A percentile compares a stretch with the other conserved stretches of the same genome.
Evolutionary conservation across 2,113 vertebrate genomes (phyloP).

Genomic region (Amia ocellicauda): DNA sequence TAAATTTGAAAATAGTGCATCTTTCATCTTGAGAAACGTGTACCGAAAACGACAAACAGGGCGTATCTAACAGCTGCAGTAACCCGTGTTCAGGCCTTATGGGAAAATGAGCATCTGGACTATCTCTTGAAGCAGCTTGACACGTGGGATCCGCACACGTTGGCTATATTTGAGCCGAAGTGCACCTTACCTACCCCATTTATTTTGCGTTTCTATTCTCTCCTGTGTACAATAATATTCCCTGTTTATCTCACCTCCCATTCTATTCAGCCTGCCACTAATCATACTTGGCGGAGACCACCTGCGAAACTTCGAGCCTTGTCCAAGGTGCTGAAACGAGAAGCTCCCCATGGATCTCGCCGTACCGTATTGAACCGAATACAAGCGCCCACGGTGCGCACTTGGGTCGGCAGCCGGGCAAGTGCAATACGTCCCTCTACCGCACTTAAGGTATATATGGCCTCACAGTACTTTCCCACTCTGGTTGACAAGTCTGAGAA

Average conservation of each 20-base stretch:
- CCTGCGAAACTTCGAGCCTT: slow-evolving; percentile 37
- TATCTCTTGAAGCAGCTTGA: slow-evolving; percentile 20
- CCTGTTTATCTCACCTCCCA: slow-evolving; percentile 3
- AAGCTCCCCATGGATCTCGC: slow-evolving; percentile 1
- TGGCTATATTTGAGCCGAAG: slow-evolving; percentile 9
- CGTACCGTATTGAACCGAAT: not conserved
- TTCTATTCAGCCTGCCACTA: not conserved
- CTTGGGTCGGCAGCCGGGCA: not conserved
- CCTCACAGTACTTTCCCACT: not conserved
- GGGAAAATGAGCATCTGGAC: slow-evolving; percentile 46
- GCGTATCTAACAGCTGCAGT: not conserved
- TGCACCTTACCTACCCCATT: not conserved
- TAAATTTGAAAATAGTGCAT: too few species aligned
- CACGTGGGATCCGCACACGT: not conserved
- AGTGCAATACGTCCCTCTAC: not conserved
- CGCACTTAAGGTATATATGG: not conserved
- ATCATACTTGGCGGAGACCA: slow-evolving; percentile 1
- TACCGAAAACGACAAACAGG: not conserved
- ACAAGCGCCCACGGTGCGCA: not conserved
- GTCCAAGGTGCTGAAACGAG: slow-evolving; percentile 53
- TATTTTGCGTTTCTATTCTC: slow-evolving; percentile 25
- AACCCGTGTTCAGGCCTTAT: slow-evolving; percentile 23
- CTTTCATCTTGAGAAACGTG: too few species aligned
- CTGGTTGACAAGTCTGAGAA: not conserved
- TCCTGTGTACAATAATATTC: slow-evolving; percentile 2